Base-by-base conservation (phyloP, 2,113 vertebrate genomes). In the Grammatotria lemairii region DNA sequence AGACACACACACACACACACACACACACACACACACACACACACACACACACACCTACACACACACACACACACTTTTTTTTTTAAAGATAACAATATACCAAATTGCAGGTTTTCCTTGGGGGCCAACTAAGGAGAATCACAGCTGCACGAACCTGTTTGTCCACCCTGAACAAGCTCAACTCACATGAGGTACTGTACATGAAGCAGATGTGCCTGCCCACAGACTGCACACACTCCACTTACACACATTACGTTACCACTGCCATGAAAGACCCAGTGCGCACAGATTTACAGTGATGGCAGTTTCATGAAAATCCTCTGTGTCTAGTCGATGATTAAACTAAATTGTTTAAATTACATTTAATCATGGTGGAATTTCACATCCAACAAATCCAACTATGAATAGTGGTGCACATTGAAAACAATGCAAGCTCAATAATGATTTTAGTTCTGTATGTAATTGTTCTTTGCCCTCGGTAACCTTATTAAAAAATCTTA, bases 91-190 rank as follows among this genome's bases (percentile, higher is more conserved):
- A 23, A 35, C 33, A 35, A 35, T 35, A 35, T 45, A 19, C 47
- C 31, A 78, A 2, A n/a, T 79, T 82, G 78, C 60, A 94, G 81
- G 93, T 93, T 40, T 4, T 57, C 2, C 91, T 96, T 10, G 95
- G 95, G 6, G 95, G 94, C 0, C 55, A 38, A 49, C 40, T 88
- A 16, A 79, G 55, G 4, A 80, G 91, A 68, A 55, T 95, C 35
- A 92, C 92, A 5, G 88, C 95, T 8, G 5, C 90, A 14, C 83
- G 88, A 4, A 91, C 85, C 38, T 96, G 95, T 82, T 68, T 93
- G 88, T 87, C 88, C 3, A n/a, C 57, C 5, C 78, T 94, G 70
- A 92, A 93, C 6, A 88, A 89, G 1, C 5, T 91, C 8, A 87
- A 82, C 9, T 14, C 83, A 11, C 8, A 45, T 4, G 17, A 87